Evolutionary conservation across 1,140 invertebrate genomes (phyloP).

Genomic region (Drosophila pseudoananassae): DNA sequence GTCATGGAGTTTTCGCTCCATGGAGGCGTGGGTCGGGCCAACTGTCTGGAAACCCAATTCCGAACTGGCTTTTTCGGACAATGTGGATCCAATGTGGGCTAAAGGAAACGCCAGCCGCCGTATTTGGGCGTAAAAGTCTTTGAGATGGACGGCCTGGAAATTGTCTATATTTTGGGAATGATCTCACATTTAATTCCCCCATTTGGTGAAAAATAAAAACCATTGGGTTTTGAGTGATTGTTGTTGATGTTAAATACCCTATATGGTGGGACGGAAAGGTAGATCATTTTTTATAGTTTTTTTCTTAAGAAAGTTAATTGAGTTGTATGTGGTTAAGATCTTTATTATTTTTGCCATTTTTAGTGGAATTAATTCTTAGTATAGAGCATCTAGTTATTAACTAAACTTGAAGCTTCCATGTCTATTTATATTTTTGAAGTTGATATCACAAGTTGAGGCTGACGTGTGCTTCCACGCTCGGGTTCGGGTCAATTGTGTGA

Average conservation of each 20-base stretch:
- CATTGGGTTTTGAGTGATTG: conserved; percentile 28
- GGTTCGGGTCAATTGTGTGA: conserved; percentile 44
- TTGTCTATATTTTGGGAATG: conserved; percentile 66
- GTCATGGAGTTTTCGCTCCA: conserved; percentile 33
- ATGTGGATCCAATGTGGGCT: conserved; percentile 58
- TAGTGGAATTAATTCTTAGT: background rate
- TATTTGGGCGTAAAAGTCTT: conserved; percentile 76
- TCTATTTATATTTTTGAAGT: conserved; percentile 39
- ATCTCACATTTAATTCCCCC: conserved; percentile 60
- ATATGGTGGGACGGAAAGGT: background rate
- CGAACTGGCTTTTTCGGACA: conserved; percentile 56
- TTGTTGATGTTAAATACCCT: conserved; percentile 36
- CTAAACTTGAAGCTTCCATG: background rate
- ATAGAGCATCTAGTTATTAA: background rate
- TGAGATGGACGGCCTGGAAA: conserved; percentile 45
- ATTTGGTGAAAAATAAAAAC: conserved; percentile 37
- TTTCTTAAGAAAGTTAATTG: background rate
- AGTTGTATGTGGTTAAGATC: background rate
- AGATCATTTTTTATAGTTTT: background rate
- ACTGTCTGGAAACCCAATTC: conserved; percentile 71
- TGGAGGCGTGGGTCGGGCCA: conserved; percentile 26
- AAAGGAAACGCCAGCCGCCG: conserved; percentile 66
- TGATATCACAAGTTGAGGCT: conserved; percentile 68
- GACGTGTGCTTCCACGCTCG: conserved; percentile 37
- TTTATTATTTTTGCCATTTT: background rate